Base-by-base conservation (phyloP, 2,888 invertebrate species). In the Suillia variegata region DNA sequence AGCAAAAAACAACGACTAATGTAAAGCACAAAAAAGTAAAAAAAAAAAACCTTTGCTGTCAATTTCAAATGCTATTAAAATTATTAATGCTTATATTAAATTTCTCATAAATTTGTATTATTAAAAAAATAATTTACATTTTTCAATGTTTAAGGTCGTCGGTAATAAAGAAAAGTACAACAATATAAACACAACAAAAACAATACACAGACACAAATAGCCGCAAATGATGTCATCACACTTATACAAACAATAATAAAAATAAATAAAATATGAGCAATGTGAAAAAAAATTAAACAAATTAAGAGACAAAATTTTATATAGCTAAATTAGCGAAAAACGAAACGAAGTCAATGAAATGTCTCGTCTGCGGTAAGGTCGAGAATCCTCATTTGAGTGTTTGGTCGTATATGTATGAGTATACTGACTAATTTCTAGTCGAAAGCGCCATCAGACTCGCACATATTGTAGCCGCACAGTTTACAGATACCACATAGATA, bases 191-290 rank as follows among this genome's bases (percentile, higher is more conserved):
- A 55, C 58, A 55, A 53, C 54, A 58, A 55, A 62, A 54, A 56
- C 17, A 50, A 24, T 15, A 24, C 13, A 22, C 2, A 21, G 48
- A 10, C 21, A 48, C 31, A 50, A 24, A n/a, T n/a, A n/a, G n/a
- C n/a, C 24, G n/a, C 56, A 54, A 64, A 64, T 62, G 62, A 64
- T 60, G 60, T 64, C 64, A 64, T 58, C 62, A 51, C 45, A 53
- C 49, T 56, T 51, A 50, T 18, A 34, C 33, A 50, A 18, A 22
- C 48, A 3, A n/a, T n/a, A n/a, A n/a, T n/a, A n/a, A n/a, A n/a
- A 20, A 48, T 3, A 48, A 48, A 48, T 6, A 48, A n/a, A 48
- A 48, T n/a, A n/a, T n/a, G 22, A 6, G 31, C 5, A 45, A 45
- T 38, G 18, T 18, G 18, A 5, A 6, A 45, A 45, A 2, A 18